Base-by-base conservation (phyloP, 2,888 invertebrate genomes). In the Drosophila putrida region DNA sequence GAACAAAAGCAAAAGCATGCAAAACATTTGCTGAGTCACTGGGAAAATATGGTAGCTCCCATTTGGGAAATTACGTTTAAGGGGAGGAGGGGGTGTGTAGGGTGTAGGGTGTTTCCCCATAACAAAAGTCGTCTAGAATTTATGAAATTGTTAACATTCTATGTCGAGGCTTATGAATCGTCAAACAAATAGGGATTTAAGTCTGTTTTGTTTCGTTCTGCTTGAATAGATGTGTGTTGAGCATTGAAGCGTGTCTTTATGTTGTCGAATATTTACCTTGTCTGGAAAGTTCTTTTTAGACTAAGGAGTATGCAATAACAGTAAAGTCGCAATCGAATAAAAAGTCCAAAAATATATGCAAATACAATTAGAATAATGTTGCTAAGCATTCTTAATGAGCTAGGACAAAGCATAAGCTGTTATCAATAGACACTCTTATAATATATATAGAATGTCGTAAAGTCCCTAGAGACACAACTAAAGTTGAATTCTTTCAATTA, bases 21-120 rank as follows among this genome's bases (percentile, higher is more conserved):
- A 53, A 46, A 59, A 55, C 5, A 41, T 65, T 74, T 55, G 69
- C 73, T 73, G 73, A 73, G 38, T 73, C 73, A 74, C 63, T 13
- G 47, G 47, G 54, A 67, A 50, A 53, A 35, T 33, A 15, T 28
- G 27, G 33, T 13, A 35, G 13, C 10, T 13, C 28, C 31, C 31
- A 28, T 28, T 28, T 13, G n/a, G 6, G 9, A n/a, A 4, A 20
- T 6, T 6, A 28, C 8, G 28, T 6, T 28, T 13, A 20, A 1
- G 10, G 44, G 38, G 38, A 13, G n/a, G n/a, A 3, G n/a, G 15
- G 20, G 25, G 1, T 9, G n/a, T n/a, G n/a, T n/a, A n/a, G 20
- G 20, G 28, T 47, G 38, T 5, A 15, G 33, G 39, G 13, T 39
- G 51, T 38, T 39, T 15, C 28, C 38, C 39, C n/a, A 38, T 9